Base-by-base conservation (phyloP, 2,113 vertebrate genomes). In the Budorcas taxicolor region DNA sequence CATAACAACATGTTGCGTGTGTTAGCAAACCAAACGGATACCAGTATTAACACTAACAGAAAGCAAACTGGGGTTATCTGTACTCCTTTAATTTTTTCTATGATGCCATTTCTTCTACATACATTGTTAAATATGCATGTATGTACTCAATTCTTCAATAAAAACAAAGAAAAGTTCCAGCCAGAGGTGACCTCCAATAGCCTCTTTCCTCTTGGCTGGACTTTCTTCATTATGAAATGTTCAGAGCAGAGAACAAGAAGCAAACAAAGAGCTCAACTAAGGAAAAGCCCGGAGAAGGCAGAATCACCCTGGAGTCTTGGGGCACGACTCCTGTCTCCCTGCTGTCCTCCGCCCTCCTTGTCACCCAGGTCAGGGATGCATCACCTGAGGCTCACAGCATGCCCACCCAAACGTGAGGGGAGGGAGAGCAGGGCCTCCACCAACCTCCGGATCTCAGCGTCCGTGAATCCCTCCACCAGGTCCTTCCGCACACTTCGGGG, bases 391-490 rank as follows among this genome's bases (percentile, higher is more conserved):
- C 50, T 31, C 4, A 60, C 10, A 33, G n/a, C 9, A 16, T 1
- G 8, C 6, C 43, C 58, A 64, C 23, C 55, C 33, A 23, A 27
- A 40, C 7, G 0, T 12, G 15, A 52, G 53, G 55, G 15, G 52
- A 17, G 27, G 0, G 15, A 8, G 7, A 86, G 67, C 29, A 33
- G 43, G 67, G 43, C 29, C 71, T 33, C 80, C 95, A 98, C 96
- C 95, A 62, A 99, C 99, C 99, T 99, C 96, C 99, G 99, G 95
- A 99, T 99, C 98, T 99, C 99, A 0, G 99, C 98, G 0, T 99
- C 99, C 0, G 99, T 99, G 95, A 99, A 99, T 21, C 99, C 99
- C 97, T 99, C 99, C 95, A 99, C 99, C 0, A 99, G 99, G 98
- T 99, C 99, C 93, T 99, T 99, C 83, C 99, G 99, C 55, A 99